Conservation (phyloP, 1,140 invertebrate genomes). For the Heliconius hermathena region DNA sequence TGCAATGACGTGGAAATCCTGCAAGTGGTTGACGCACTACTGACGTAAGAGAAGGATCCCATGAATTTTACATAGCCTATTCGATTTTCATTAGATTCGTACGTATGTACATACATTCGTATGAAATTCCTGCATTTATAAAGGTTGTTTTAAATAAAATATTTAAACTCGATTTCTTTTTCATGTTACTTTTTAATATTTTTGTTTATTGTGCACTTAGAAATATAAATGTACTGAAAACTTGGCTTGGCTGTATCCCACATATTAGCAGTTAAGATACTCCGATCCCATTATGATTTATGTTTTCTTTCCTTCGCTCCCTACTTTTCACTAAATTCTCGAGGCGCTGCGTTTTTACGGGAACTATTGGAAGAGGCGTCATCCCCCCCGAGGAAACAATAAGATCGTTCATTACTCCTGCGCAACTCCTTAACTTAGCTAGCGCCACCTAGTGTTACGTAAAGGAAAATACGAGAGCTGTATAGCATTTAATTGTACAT, state of each 20-base stretch:
- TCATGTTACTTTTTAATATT: no score
- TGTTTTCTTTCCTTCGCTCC: no score
- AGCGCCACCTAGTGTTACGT: neutral
- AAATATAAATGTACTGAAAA: no score
- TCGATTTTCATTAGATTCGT: neutral
- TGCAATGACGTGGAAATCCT: constrained; percentile 10
- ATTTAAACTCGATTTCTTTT: neutral
- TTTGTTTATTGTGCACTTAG: no score
- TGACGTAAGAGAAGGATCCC: constrained; percentile 16
- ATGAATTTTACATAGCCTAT: constrained; percentile 22
- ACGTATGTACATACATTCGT: neutral
- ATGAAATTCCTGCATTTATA: neutral
- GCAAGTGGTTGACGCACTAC: neutral
- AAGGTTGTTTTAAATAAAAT: neutral
- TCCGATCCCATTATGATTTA: no score
- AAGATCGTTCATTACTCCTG: neutral
- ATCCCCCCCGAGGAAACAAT: no score
- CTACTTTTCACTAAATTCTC: no score
- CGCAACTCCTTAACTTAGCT: neutral
- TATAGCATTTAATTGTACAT: neutral
- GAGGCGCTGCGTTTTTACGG: no score
- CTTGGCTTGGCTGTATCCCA: no score
- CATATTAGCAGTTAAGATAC: no score
- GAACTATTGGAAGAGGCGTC: no score
- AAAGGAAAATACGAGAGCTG: neutral